Base-by-base conservation (phyloP, 2,888 invertebrate species). In the Agelastica alni region DNA sequence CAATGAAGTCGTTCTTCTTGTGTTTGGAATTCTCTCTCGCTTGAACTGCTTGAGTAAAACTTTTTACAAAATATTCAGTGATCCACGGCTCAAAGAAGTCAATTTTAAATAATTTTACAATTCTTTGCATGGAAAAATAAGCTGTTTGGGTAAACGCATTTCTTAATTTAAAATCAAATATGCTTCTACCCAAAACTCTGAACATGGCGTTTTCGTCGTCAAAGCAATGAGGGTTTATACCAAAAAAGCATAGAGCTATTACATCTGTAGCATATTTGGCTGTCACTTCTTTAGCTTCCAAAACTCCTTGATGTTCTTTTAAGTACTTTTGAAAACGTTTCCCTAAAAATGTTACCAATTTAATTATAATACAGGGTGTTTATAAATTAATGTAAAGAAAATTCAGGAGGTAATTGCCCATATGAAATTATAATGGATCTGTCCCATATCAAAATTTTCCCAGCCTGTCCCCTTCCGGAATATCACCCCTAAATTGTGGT, bases 1-100 rank as follows among this genome's bases (percentile, higher is more conserved):
- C 83, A 3, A 84, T 78, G 59, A 83, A 79, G 66, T 83, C 83
- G 0, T 82, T 82, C 1, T 80, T 77, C 59, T 79, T 60, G 56
- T 42, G 17, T 55, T 51, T 4, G 32, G 30, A 65, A 47, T 47
- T 10, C 44, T 48, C 75, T 61, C n/a, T 63, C 30, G 13, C 30
- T 16, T 61, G 49, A 2, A 76, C 65, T 0, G 72, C 64, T 1
- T 69, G 56, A 46, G 60, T 64, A 30, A 76, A 73, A 28, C 68
- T 64, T 5, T 54, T 56, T 6, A 56, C 30, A 39, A 77, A 63
- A 63, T 70, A 72, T 1, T 63, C 42, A 6, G 63, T 57, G 3
- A 68, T 62, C 26, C 59, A 48, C 9, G 53, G 32, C 6, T 70
- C 68, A 4, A 72, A 18, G 20, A 74, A 68, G 26, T 59, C 58